Evolutionary conservation across 2,888 invertebrate species (phyloP).

Genomic region (Drymonia ruficornis): DNA sequence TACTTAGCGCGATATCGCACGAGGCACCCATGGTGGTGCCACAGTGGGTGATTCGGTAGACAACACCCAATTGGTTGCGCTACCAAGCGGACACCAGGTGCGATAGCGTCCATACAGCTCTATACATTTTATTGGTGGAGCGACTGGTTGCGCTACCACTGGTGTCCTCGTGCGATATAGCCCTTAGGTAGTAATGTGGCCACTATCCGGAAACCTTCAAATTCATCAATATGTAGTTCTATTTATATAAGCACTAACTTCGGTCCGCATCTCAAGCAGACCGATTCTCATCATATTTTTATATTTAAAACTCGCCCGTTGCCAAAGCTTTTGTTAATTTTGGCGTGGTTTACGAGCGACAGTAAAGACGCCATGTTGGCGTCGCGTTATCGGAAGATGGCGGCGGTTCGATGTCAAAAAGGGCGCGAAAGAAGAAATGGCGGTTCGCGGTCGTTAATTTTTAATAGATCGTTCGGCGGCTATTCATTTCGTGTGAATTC

Average conservation of each 20-base stretch:
- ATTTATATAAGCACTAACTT: slow-evolving; percentile 25
- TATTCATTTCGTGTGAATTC: slow-evolving; percentile 45
- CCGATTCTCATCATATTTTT: slow-evolving; percentile 65
- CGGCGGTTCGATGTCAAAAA: slow-evolving; percentile 55
- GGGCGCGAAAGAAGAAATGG: slow-evolving; percentile 57
- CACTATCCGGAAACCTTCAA: too few species aligned
- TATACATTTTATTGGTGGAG: too few species aligned
- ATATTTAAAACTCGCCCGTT: slow-evolving; percentile 75
- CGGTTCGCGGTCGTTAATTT: slow-evolving; percentile 50
- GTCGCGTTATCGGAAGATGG: slow-evolving; percentile 63
- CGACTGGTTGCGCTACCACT: too few species aligned
- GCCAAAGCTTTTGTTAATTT: slow-evolving; percentile 80
- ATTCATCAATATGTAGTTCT: background rate
- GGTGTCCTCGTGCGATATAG: too few species aligned
- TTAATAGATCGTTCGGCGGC: slow-evolving; percentile 54
- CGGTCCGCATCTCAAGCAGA: slow-evolving; percentile 18
- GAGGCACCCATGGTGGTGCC: too few species aligned
- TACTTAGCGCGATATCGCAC: too few species aligned
- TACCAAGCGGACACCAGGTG: too few species aligned
- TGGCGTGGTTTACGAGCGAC: slow-evolving; percentile 70
- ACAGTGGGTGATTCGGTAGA: too few species aligned
- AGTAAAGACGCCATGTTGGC: slow-evolving; percentile 69
- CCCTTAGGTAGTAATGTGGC: too few species aligned
- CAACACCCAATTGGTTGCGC: too few species aligned
- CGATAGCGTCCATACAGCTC: too few species aligned